Base-by-base conservation (phyloP, 1,140 invertebrate species). In the Nomia melanderi region DNA sequence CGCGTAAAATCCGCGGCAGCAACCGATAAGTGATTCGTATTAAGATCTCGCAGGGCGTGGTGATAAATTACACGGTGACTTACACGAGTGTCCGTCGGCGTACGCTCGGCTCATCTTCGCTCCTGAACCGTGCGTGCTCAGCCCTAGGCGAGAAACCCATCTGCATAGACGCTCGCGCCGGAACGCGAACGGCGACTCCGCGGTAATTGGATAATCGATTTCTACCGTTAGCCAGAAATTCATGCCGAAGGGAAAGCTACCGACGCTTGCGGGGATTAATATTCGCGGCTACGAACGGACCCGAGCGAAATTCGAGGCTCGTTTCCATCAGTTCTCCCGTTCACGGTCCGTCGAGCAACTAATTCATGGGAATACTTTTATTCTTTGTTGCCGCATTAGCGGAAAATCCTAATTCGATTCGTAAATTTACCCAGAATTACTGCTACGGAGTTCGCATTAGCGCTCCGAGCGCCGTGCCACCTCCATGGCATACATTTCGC, bases 11-110 rank as follows among this genome's bases (percentile, higher is more conserved):
- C n/a, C n/a, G n/a, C 50, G 44, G 27, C 67, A 66, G 69, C 53
- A 77, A 78, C 70, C 82, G 80, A 87, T 87, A 87, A 85, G 83
- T 86, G 86, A 87, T 87, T 87, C 82, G 83, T 85, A 87, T 87
- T 87, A 87, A 87, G 85, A 87, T 87, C 85, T 87, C 85, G 83
- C 77, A 78, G 77, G 83, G 81, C 85, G 81, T 85, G 86, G 83
- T 84, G 75, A 87, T 87, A 86, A 87, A 87, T 87, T 87, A 82
- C 82, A 81, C 83, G 78, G 75, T 79, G 83, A 81, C 82, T 83
- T 72, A 81, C 63, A 76, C 66, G 77, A 50, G 77, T 50, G 53
- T 69, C 70, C 74, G 39, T 50, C 41, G n/a, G 66, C 71, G 82
- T 80, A 70, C 79, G 77, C 3, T 4, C 12, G 27, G 25, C 73